phyloP scores from a whole-genome alignment of 2,888 invertebrate species.

The Eretmocerus hayati region DNA sequence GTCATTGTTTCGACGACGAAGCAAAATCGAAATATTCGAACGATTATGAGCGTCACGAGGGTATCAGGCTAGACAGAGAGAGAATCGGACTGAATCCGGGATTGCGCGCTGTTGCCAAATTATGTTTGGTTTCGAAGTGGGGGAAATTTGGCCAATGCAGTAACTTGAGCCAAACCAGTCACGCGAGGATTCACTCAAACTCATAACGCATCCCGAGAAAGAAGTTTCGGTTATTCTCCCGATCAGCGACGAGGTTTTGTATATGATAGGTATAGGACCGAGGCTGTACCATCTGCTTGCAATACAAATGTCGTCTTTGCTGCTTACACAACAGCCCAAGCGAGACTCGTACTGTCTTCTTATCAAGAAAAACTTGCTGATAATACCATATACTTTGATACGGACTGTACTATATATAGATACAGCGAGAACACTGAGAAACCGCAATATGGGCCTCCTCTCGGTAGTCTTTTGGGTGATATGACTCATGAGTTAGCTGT shows the following conservation, averaged over 20 bases:
- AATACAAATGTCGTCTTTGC: background rate
- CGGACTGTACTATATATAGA: constrained; percentile 7
- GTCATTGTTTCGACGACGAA: constrained; percentile 3
- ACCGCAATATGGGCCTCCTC: background rate
- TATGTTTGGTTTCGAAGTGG: constrained; percentile 14
- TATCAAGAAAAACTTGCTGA: constrained; percentile 32
- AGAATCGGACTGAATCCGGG: constrained; percentile 12
- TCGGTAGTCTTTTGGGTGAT: constrained; percentile 4
- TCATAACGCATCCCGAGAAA: background rate
- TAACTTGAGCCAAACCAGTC: too few species aligned
- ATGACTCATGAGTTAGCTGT: constrained; percentile 11
- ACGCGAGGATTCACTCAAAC: too few species aligned
- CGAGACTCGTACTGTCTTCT: constrained; percentile 29
- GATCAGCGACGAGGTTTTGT: background rate
- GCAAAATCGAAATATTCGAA: constrained; percentile 8
- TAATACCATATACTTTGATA: constrained; percentile 13
- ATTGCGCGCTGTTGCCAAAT: constrained; percentile 11
- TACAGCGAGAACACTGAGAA: background rate
- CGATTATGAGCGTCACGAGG: background rate
- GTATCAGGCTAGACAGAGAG: background rate
- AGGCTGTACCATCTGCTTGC: background rate
- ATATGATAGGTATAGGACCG: background rate
- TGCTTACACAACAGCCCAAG: constrained; percentile 12
- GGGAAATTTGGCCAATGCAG: constrained; percentile 15
- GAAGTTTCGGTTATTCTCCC: constrained; percentile 4